A percentile compares a stretch with the other conserved stretches of the same genome.
phyloP scores from a whole-genome alignment of 2,888 invertebrate species.

The Alsophila aescularia region DNA sequence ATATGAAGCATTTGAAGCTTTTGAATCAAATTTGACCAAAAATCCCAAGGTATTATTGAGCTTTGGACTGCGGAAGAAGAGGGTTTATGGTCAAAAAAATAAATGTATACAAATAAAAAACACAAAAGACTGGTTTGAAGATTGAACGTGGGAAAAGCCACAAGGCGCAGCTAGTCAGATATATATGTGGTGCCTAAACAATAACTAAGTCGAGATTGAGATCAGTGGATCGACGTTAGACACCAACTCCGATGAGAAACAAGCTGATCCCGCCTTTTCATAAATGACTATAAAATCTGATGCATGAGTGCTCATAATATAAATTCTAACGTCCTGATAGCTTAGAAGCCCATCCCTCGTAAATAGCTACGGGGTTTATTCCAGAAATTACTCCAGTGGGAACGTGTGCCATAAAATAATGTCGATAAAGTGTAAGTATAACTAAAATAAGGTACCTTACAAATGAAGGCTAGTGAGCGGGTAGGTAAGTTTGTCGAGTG shows the following conservation, averaged over 20 bases:
- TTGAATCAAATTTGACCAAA: no score
- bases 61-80: no score
- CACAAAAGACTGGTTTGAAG: no score
- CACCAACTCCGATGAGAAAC: conserved; percentile 8
- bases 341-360: conserved; percentile 64
- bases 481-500: neutral
- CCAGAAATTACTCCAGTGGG: conserved; percentile 67
- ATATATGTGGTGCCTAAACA: no score
- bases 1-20: no score
- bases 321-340: conserved; percentile 68
- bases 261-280: conserved; percentile 16
- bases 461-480: neutral
- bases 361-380: conserved; percentile 63
- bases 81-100: no score
- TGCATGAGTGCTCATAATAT: conserved; percentile 49
- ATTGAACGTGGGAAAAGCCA: no score
- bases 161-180: no score
- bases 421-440: conserved; percentile 54
- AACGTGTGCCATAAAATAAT: conserved; percentile 59
- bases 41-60: no score
- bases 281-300: conserved; percentile 43
- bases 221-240: neutral
- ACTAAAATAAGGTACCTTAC: neutral
- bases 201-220: no score
- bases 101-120: no score